Evolutionary conservation across 2,113 vertebrate genomes (phyloP).

Genomic region (Aramus guarauna): DNA sequence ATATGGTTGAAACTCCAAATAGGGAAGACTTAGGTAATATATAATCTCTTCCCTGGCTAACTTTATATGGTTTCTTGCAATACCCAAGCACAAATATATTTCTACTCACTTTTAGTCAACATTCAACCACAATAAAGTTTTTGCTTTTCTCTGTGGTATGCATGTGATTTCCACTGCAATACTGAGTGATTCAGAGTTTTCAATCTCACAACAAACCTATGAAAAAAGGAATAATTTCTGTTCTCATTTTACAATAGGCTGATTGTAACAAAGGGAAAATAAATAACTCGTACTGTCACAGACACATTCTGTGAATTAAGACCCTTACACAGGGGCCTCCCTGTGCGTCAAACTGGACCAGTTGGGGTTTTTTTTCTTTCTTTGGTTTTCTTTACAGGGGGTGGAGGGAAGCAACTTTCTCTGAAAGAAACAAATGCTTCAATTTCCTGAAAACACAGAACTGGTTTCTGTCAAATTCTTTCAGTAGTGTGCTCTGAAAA

Average conservation of each 20-base stretch:
- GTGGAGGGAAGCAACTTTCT: background rate
- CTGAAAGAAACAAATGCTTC: background rate
- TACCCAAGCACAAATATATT: background rate
- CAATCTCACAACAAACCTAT: background rate
- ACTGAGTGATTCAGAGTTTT: background rate
- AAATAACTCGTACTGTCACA: background rate
- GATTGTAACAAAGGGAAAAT: background rate
- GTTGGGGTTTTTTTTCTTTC: background rate
- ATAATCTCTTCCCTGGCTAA: background rate
- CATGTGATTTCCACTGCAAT: background rate
- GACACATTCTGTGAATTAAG: background rate
- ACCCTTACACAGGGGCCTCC: background rate
- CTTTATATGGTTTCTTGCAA: background rate
- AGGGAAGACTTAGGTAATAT: background rate
- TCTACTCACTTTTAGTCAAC: background rate
- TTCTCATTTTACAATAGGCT: background rate
- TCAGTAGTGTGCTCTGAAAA: background rate
- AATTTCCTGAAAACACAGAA: conserved; percentile 8
- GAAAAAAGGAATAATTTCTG: background rate
- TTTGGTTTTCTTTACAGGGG: background rate
- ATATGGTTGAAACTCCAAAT: background rate
- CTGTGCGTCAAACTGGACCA: background rate
- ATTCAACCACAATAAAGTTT: background rate
- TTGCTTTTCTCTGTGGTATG: background rate
- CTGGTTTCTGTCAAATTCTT: background rate